Conservation (phyloP, 1,140 invertebrate genomes). For the Lepidostoma basale region DNA sequence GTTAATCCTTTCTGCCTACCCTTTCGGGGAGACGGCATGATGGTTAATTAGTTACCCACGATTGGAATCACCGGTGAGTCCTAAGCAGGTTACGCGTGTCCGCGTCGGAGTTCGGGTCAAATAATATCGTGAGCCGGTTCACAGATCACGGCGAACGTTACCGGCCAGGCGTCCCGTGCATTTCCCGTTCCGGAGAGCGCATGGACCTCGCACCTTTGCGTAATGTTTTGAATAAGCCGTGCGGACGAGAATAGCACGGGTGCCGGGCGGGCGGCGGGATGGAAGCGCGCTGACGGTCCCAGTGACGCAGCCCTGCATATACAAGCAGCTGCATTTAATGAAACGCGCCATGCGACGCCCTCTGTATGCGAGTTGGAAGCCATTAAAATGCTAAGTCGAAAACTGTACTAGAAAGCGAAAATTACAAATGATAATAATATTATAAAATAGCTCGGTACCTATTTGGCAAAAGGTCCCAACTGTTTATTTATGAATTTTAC, state of each 20-base stretch:
- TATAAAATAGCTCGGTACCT: too few species aligned
- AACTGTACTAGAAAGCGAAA: too few species aligned
- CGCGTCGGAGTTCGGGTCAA: neutral
- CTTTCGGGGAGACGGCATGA: neutral
- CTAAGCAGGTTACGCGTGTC: neutral
- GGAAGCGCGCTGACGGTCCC: neutral
- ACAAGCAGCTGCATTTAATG: too few species aligned
- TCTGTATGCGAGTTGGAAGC: too few species aligned
- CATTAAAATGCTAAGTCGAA: too few species aligned
- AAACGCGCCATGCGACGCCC: too few species aligned
- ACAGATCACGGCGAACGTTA: neutral
- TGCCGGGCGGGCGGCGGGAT: neutral
- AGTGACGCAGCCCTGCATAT: neutral
- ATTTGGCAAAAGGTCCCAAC: too few species aligned
- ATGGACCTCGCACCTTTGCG: neutral
- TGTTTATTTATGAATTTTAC: too few species aligned
- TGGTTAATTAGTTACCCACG: neutral
- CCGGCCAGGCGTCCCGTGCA: neutral
- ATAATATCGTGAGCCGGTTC: neutral
- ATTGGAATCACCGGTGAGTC: neutral
- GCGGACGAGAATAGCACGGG: neutral
- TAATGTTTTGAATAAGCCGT: slow-evolving; percentile 5
- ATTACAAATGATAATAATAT: too few species aligned
- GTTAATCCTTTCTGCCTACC: too few species aligned
- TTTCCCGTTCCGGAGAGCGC: neutral